A percentile compares a stretch with the other conserved stretches of the same genome.
These are phyloP conservation scores for Bombus sylvicola DNA, from an alignment of 1,140 invertebrate genomes.

Conservation along the genomic window DNA sequence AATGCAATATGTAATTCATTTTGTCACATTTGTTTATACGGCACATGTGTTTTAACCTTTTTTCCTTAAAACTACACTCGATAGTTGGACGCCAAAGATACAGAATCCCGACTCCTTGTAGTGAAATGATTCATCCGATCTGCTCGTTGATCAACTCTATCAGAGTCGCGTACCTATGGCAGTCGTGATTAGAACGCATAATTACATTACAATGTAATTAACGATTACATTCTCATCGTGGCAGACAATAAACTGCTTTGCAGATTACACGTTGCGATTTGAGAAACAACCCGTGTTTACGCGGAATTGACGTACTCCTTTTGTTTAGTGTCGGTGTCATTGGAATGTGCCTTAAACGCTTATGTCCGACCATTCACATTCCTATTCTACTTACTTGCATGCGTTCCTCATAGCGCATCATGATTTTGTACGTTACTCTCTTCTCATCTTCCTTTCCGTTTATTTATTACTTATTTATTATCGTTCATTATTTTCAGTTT, in stretches of 20 bases:
- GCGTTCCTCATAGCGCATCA: too few relatives aligned
- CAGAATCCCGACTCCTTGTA: background rate
- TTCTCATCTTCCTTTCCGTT: too few relatives aligned
- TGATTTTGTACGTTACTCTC: background rate
- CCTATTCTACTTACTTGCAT: background rate
- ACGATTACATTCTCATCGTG: constrained; percentile 49
- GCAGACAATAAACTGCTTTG: constrained; percentile 48
- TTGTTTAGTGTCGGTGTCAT: background rate
- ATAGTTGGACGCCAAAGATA: background rate
- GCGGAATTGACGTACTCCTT: constrained; percentile 13
- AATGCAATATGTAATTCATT: too few relatives aligned
- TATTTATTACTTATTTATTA: background rate
- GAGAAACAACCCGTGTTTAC: background rate
- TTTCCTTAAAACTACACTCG: too few relatives aligned
- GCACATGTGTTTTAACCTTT: too few relatives aligned
- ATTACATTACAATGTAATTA: constrained; percentile 24
- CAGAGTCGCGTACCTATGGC: constrained; percentile 7
- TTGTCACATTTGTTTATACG: too few relatives aligned
- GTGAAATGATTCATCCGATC: background rate
- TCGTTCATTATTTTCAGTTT: background rate
- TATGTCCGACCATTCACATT: background rate
- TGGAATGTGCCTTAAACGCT: background rate
- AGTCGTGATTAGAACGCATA: constrained; percentile 31
- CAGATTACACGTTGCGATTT: constrained; percentile 20
- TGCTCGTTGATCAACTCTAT: constrained; percentile 39